Base-by-base conservation (phyloP, 2,888 invertebrate genomes). In the Periphyllus acericola region DNA sequence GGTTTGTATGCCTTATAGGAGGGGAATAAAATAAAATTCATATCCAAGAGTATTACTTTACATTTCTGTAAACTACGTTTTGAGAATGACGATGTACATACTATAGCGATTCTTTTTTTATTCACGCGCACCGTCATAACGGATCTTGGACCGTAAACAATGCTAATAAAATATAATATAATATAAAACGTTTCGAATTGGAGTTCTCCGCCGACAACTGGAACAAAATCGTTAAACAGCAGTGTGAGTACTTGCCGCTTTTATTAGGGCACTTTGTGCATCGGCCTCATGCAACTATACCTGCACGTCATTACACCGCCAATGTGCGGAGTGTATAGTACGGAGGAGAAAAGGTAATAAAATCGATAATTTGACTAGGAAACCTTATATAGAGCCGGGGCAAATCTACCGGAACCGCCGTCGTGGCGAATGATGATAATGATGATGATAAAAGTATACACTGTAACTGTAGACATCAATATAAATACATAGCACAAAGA, bases 181-280 rank as follows among this genome's bases (percentile, higher is more conserved):
- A 8, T 34, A 72, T 17, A 21, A 46, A 40, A n/a, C 5, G 40
- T 83, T 55, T 40, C 29, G 46, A 34, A 52, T 55, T 40, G 32
- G 32, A 46, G 60, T 60, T 66, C 25, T 76, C 46, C 29, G 36
- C 75, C 55, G 79, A 80, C 79, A 86, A 86, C 68, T 86, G 79
- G 86, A 86, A 86, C 79, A 86, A 86, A 86, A 86, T 80, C 79
- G 79, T 79, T 86, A 79, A 86, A 86, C 71, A 71, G 8, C 46
- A 46, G 46, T 14, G 14, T 14, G 14, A 14, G 85, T 68, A 72
- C 36, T 75, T 46, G 72, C 34, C 55, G 29, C 72, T 75, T 74
- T 36, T 74, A 60, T 74, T 60, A 29, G 60, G 74, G 68, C 78
- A 46, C 68, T 66, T 84, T n/a, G 78, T 68, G 32, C 52, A 32